These are phyloP conservation scores for Rattus norvegicus DNA, from an alignment of 2,113 vertebrate species.

Conservation along the genomic window GRCr8 NC_086039.1:11169001-11169500, in stretches of 20 bases:
- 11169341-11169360: slow-evolving; percentile 35
- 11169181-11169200: not conserved
- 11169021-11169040: not conserved
- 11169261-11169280: not conserved
- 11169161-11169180: not conserved
- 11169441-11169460: slow-evolving; percentile 1
- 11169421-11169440: slow-evolving; percentile 35
- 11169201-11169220: not conserved
- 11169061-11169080: not conserved
- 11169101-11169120: not conserved
- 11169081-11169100: not conserved
- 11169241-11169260: not conserved
- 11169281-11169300: not conserved
- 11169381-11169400: slow-evolving; percentile 17
- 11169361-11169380: slow-evolving; percentile 32
- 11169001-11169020: not conserved
- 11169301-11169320: not conserved
- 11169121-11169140: not conserved
- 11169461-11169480: slow-evolving; percentile 37
- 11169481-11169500: slow-evolving; percentile 39
- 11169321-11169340: slow-evolving; percentile 34
- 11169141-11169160: not conserved
- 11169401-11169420: not conserved
- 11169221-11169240: not conserved
- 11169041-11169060: not conserved